phyloP scores from a whole-genome alignment of 2,888 invertebrate species.

The Lapara coniferarum region DNA sequence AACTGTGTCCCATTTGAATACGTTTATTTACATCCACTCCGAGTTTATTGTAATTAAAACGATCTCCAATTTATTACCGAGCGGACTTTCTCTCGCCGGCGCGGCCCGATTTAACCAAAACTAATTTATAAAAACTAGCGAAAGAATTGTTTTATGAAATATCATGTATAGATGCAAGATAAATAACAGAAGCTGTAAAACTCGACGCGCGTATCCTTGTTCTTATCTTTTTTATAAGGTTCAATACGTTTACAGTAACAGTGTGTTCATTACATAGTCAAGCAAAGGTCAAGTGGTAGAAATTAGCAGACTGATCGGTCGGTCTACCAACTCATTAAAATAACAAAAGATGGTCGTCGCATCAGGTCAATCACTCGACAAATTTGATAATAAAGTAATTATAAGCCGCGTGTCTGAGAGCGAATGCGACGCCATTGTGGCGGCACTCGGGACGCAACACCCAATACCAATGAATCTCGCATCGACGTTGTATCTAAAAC shows the following conservation, averaged over 20 bases:
- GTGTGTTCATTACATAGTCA: background rate
- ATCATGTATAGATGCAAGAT: conserved; percentile 4
- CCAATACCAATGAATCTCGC: conserved; percentile 64
- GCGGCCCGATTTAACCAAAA: background rate
- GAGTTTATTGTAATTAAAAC: conserved; percentile 23
- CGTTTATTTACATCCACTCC: conserved; percentile 20
- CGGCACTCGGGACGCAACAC: conserved; percentile 33
- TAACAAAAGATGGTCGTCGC: conserved; percentile 32
- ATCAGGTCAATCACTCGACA: too few relatives aligned
- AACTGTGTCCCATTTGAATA: conserved; percentile 22
- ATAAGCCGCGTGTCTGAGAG: conserved; percentile 13
- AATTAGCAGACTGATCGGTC: conserved; percentile 3
- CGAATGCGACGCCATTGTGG: conserved; percentile 43
- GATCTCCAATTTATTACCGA: conserved; percentile 23
- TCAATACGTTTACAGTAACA: too few relatives aligned
- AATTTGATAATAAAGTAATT: conserved; percentile 18
- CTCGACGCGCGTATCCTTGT: background rate
- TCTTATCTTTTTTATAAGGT: conserved; percentile 19
- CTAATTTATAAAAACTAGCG: conserved; percentile 7
- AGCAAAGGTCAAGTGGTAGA: conserved; percentile 11
- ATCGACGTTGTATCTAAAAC: conserved; percentile 67
- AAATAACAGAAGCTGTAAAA: conserved; percentile 12
- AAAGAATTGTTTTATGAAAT: background rate
- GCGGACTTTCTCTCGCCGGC: conserved; percentile 15
- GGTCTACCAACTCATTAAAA: conserved; percentile 24